These are phyloP conservation scores for Sebastes hopkinsi DNA, from an alignment of 2,797 vertebrate species.

Conservation along the genomic window DNA sequence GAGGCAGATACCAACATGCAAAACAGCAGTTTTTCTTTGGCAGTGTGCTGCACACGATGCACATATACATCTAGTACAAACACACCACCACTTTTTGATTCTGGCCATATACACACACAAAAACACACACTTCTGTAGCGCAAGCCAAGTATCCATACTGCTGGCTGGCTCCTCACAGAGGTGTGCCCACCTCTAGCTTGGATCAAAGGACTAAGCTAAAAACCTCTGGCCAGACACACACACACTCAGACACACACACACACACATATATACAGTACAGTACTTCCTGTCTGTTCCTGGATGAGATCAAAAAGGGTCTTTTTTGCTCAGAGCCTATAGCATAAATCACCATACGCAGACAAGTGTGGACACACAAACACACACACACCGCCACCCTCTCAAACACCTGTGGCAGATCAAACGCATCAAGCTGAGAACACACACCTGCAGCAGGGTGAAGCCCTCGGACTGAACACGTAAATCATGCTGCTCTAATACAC, in stretches of 20 bases:
- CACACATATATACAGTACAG: slow-evolving; percentile 26
- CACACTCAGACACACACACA: slow-evolving; percentile 8
- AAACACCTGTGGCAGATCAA: slow-evolving; percentile 73
- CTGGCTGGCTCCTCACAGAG: slow-evolving; percentile 55
- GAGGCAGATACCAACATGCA: slow-evolving; percentile 17
- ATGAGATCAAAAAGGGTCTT: slow-evolving; percentile 66
- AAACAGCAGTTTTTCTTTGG: slow-evolving; percentile 11
- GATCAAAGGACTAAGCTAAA: slow-evolving; percentile 74
- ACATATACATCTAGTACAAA: slow-evolving; percentile 12
- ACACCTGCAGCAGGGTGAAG: slow-evolving; percentile 65
- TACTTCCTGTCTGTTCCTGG: slow-evolving; percentile 49
- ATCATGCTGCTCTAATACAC: slow-evolving; percentile 49
- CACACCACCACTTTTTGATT: slow-evolving; percentile 26
- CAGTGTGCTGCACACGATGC: neutral
- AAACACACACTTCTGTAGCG: slow-evolving; percentile 31
- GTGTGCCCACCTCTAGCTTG: slow-evolving; percentile 60
- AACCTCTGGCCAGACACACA: slow-evolving; percentile 61
- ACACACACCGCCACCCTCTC: slow-evolving; percentile 9
- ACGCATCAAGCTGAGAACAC: slow-evolving; percentile 55
- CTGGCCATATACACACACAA: slow-evolving; percentile 22
- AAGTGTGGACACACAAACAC: slow-evolving; percentile 9
- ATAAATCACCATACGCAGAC: slow-evolving; percentile 57
- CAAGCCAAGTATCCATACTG: slow-evolving; percentile 60
- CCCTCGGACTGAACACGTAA: slow-evolving; percentile 54
- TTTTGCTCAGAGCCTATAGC: slow-evolving; percentile 56